Percentiles rank a stretch among this genome's conserved stretches.
These are phyloP conservation scores for Eretmochelys imbricata DNA, from an alignment of 2,113 vertebrate genomes.

Conservation along the genomic window DNA sequence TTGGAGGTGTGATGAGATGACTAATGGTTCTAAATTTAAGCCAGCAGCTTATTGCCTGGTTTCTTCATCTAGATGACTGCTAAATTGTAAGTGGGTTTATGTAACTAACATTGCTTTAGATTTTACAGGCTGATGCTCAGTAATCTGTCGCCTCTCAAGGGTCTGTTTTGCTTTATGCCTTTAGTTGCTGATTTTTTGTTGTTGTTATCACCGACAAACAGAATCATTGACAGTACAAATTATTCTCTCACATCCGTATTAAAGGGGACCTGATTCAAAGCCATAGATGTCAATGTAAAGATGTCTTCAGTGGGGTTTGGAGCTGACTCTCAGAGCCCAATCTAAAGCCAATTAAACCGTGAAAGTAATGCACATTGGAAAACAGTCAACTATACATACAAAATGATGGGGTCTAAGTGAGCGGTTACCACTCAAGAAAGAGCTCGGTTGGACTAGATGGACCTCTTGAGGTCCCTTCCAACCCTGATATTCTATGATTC, in stretches of 20 bases:
- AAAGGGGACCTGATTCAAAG: not conserved
- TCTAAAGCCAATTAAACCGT: not conserved
- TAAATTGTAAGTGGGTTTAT: not conserved
- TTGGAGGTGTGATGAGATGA: conserved; percentile 72
- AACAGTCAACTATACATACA: not conserved
- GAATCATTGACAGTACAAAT: rapidly evolving
- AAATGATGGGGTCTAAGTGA: not conserved
- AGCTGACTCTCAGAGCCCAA: not conserved
- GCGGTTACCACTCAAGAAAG: not conserved
- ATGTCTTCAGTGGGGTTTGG: rapidly evolving
- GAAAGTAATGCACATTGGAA: not conserved
- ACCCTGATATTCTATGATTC: too few relatives aligned
- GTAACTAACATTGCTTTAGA: not conserved
- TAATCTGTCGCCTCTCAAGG: not conserved
- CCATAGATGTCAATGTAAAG: not conserved
- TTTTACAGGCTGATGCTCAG: not conserved
- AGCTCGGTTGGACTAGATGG: not conserved
- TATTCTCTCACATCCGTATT: rapidly evolving
- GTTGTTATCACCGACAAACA: not conserved
- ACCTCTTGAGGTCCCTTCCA: too few relatives aligned
- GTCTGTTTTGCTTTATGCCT: not conserved
- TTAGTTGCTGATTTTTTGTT: not conserved
- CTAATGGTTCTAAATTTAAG: conserved; percentile 53
- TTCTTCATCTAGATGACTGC: not conserved
- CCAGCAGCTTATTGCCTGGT: conserved; percentile 27